phyloP scores from a whole-genome alignment of 1,140 invertebrate genomes.

The Tenebrio molitor region DNA sequence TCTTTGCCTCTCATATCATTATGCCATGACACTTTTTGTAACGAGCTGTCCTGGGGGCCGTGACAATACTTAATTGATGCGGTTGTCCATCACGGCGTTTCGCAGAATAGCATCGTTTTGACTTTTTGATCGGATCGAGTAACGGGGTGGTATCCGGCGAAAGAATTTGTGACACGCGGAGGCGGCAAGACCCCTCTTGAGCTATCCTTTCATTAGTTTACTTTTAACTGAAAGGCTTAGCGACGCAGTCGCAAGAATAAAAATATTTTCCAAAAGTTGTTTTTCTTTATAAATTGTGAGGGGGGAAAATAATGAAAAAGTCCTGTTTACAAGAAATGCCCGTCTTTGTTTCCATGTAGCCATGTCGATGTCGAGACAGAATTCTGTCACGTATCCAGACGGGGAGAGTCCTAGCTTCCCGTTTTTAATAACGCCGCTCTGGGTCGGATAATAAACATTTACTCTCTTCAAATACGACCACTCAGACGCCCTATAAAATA shows the following conservation, averaged over 20 bases:
- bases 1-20: no score
- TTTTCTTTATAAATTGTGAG: not conserved
- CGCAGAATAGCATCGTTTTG: constrained; percentile 58
- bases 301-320: constrained; percentile 21
- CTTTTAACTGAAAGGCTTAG: constrained; percentile 8
- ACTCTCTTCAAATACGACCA: constrained; percentile 54
- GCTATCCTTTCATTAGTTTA: not conserved
- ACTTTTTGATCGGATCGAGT: constrained; percentile 1
- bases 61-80: constrained; percentile 59
- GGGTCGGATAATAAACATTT: constrained; percentile 55
- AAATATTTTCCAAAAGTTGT: constrained; percentile 10
- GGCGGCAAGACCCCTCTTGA: not conserved
- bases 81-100: constrained; percentile 61
- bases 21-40: no score
- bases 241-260: not conserved
- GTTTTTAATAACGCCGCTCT: constrained; percentile 56
- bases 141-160: not conserved
- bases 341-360: constrained; percentile 5
- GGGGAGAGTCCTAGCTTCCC: constrained; percentile 45
- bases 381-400: constrained; percentile 54
- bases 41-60: no score
- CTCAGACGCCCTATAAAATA: constrained; percentile 55
- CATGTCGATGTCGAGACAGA: constrained; percentile 34
- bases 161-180: not conserved
- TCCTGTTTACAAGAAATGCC: constrained; percentile 3